Evolutionary conservation across 2,797 vertebrate species (phyloP), one percentile per base, ranked within the genome.

Genomic region (Microctenopoma stevenorrisi): DNA sequence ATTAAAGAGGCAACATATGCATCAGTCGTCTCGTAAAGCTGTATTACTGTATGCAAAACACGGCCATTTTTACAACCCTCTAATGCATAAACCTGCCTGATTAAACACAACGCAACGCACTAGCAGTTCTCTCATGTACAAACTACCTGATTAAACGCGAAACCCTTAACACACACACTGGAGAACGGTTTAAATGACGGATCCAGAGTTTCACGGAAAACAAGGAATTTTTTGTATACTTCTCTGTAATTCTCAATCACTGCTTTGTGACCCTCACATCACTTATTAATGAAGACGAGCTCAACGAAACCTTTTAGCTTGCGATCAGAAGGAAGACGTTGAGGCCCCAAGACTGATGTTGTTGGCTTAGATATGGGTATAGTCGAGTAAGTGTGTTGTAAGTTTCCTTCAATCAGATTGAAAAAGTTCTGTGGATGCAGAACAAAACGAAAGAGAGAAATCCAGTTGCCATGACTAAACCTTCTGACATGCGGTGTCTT

Each of bases 251-350:
- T 47, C 56, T 7, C 1, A 68, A 63, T 37, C 42, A 12, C 54
- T 0, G 2, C 44, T 69, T 64, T n/a, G 3, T 26, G 47, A 61
- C 61, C 51, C 30, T 63, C 12, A 1, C 35, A 3, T 68, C 2
- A 7, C 58, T 57, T 64, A 78, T 66, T 53, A 75, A 76, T 63
- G 66, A 76, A 22, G 22, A 22, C 22, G 22, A 77, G 63, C 76
- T 70, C 59, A 70, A 76, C 72, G 73, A 86, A 87, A 84, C 60
- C 52, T 74, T 79, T 83, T 61, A 78, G 64, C 44, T 40, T 18
- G 33, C 66, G 56, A 69, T 61, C 54, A 54, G 49, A 79, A 56
- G 55, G 52, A 68, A 11, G 9, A 74, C 7, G 22, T 51, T 72
- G 56, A 72, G 30, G 54, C 38, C 71, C 57, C 40, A 54, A 79